These are phyloP conservation scores for Icerya purchasi DNA, from an alignment of 2,888 invertebrate species.

Conservation along the genomic window DNA sequence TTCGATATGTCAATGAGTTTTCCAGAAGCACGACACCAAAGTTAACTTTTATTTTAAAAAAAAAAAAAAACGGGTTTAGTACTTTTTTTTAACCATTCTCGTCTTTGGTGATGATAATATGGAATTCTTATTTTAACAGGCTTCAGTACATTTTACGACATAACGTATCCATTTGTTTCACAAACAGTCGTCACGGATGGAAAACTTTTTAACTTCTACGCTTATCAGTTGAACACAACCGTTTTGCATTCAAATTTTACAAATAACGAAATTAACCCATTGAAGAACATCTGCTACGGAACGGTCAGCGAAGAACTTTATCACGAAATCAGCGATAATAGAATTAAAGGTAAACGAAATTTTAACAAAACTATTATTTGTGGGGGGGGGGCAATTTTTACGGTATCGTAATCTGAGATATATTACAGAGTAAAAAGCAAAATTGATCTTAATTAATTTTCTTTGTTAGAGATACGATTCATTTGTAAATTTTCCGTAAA, in stretches of 20 bases:
- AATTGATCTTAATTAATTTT: too few species aligned
- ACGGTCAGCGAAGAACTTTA: slow-evolving; percentile 48
- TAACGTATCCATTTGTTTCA: slow-evolving; percentile 73
- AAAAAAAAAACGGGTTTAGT: neutral
- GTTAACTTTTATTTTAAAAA: neutral
- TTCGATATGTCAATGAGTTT: too few species aligned
- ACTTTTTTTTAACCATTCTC: too few species aligned
- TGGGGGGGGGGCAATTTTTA: neutral
- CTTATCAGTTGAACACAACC: slow-evolving; percentile 80
- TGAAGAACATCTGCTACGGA: slow-evolving; percentile 55
- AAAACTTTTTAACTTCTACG: slow-evolving; percentile 59
- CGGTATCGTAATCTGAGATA: too few species aligned
- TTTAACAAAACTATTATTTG: slow-evolving; percentile 1
- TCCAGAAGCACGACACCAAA: too few species aligned
- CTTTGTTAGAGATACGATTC: too few species aligned
- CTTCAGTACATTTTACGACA: slow-evolving; percentile 71
- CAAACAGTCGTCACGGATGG: slow-evolving; percentile 83
- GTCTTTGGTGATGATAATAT: too few species aligned
- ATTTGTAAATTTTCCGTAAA: too few species aligned
- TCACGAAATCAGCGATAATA: slow-evolving; percentile 40
- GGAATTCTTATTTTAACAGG: slow-evolving; percentile 28
- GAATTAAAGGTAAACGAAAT: slow-evolving; percentile 43
- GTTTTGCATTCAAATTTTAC: slow-evolving; percentile 36
- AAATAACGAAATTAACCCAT: slow-evolving; percentile 40
- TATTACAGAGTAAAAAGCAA: too few species aligned